phyloP scores from a whole-genome alignment of 2,113 vertebrate genomes.

The Rhegmatorhina hoffmannsi region DNA sequence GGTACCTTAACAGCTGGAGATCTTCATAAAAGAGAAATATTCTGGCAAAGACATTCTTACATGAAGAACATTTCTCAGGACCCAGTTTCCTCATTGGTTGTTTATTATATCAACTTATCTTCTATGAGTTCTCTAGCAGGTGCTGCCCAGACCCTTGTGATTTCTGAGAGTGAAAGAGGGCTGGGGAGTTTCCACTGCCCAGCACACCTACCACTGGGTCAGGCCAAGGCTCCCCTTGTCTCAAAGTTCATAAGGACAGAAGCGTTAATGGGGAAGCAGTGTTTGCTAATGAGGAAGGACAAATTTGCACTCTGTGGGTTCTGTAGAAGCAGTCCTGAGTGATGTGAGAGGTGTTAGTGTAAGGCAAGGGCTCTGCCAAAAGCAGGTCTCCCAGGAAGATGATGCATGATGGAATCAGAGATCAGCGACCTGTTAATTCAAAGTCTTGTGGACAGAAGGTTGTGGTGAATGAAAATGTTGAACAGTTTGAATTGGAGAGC shows the following conservation, averaged over 20 bases:
- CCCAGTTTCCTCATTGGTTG: not conserved
- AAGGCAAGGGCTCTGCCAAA: not conserved
- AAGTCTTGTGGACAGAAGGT: fast-evolving
- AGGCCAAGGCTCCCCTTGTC: not conserved
- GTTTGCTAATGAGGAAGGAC: not conserved
- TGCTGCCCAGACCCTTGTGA: not conserved
- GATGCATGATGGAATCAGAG: fast-evolving
- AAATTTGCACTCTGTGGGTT: not conserved
- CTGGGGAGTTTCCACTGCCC: not conserved
- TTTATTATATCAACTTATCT: not conserved
- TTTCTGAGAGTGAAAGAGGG: not conserved
- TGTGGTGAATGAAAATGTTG: not conserved
- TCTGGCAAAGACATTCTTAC: not conserved
- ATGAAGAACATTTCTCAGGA: not conserved
- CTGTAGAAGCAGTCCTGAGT: not conserved
- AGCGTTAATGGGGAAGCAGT: not conserved
- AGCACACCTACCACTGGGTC: not conserved
- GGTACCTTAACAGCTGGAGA: not conserved
- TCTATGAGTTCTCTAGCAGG: not conserved
- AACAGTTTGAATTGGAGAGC: not conserved
- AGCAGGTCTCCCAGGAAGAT: not conserved
- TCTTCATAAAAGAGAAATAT: not conserved
- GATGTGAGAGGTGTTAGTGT: fast-evolving
- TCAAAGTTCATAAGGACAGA: not conserved
- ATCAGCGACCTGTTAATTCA: not conserved